Percentiles rank a stretch among this genome's conserved stretches.
Conservation (phyloP, 2,888 invertebrate genomes). For the Drosophila anomalipes region DNA sequence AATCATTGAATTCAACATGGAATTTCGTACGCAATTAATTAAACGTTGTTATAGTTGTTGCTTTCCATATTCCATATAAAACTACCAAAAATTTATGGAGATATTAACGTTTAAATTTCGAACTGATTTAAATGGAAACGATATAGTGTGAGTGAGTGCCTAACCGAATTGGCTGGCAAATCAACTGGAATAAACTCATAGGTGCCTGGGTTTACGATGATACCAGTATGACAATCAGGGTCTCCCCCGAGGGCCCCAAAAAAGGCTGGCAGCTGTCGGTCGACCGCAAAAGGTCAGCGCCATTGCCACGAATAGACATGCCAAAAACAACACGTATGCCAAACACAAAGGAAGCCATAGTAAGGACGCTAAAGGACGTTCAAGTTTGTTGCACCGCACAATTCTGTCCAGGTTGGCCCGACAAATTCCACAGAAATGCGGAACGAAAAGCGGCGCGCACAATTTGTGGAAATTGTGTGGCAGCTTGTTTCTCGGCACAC, state of each 20-base stretch:
- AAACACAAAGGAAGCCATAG: slow-evolving; percentile 26
- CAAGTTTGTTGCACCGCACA: slow-evolving; percentile 40
- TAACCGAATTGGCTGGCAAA: slow-evolving; percentile 39
- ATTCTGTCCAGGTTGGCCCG: slow-evolving; percentile 33
- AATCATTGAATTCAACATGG: neutral
- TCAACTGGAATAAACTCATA: slow-evolving; percentile 40
- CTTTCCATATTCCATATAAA: slow-evolving; percentile 15
- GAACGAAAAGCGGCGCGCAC: slow-evolving; percentile 38
- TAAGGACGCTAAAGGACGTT: slow-evolving; percentile 55
- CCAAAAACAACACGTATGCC: slow-evolving; percentile 8
- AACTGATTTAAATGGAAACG: slow-evolving; percentile 56
- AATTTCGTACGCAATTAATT: neutral
- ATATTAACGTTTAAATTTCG: slow-evolving; percentile 13
- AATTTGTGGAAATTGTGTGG: slow-evolving; percentile 32
- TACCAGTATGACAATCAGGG: slow-evolving; percentile 12
- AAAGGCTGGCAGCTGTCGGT: slow-evolving; percentile 7
- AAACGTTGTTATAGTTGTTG: neutral
- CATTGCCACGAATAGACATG: slow-evolving; percentile 43
- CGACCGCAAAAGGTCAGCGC: slow-evolving; percentile 64
- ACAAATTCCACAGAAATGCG: slow-evolving; percentile 60
- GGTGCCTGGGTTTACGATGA: slow-evolving; percentile 11
- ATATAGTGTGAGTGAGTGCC: slow-evolving; percentile 8
- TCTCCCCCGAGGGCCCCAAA: neutral
- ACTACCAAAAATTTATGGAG: neutral
- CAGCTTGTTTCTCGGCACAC: slow-evolving; percentile 34